These are phyloP conservation scores for Xanthia icteritia DNA, from an alignment of 2,888 invertebrate species.

Conservation along the genomic window DNA sequence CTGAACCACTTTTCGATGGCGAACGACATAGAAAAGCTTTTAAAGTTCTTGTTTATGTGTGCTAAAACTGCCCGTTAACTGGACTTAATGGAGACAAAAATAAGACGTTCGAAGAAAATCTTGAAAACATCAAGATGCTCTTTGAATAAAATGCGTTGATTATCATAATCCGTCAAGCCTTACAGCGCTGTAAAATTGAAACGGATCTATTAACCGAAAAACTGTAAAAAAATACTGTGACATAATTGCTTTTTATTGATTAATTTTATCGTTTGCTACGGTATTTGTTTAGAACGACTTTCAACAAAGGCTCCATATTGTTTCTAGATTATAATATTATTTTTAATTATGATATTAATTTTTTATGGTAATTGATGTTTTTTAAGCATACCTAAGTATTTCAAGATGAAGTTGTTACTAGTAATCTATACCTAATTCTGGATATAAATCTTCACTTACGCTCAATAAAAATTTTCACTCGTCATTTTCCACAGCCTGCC, in stretches of 20 bases:
- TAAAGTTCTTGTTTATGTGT: conserved; percentile 61
- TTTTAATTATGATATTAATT: not conserved
- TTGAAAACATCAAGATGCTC: conserved; percentile 8
- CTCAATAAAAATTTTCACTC: not conserved
- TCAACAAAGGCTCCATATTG: not conserved
- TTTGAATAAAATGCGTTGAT: conserved; percentile 18
- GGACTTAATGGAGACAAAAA: conserved; percentile 51
- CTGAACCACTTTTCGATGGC: conserved; percentile 26
- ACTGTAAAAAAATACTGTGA: conserved; percentile 14
- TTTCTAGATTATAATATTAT: not conserved
- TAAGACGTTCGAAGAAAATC: conserved; percentile 47
- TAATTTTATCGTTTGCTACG: not conserved
- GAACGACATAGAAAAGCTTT: conserved; percentile 66
- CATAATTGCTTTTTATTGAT: conserved; percentile 16
- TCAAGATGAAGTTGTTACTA: not conserved
- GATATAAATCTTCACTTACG: not conserved
- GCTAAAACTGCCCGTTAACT: conserved; percentile 55
- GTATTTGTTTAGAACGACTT: conserved; percentile 11
- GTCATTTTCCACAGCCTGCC: conserved; percentile 13
- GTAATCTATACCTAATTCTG: not conserved
- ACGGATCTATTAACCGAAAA: conserved; percentile 15
- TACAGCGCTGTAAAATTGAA: conserved; percentile 20
- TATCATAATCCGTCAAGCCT: conserved; percentile 18
- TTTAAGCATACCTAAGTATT: not conserved
- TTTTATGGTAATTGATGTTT: not conserved